These are phyloP conservation scores for Macrophya annulata DNA, from an alignment of 2,888 invertebrate species.

Conservation along the genomic window DNA sequence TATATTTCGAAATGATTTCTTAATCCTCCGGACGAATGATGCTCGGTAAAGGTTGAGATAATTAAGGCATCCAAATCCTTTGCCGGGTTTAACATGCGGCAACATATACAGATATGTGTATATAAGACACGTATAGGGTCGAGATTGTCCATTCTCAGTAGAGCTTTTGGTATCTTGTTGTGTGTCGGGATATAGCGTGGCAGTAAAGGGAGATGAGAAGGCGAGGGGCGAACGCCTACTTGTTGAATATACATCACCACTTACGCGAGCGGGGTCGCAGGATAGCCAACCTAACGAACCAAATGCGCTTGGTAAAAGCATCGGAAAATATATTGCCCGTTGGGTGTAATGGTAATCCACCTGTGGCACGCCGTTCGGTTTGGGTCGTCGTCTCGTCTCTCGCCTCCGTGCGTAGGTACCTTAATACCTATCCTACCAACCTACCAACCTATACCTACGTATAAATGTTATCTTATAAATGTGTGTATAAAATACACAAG, in stretches of 20 bases:
- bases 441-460: neutral
- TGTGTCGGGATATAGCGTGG: neutral
- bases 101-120: neutral
- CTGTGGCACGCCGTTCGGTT: conserved; percentile 50
- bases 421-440: neutral
- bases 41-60: conserved; percentile 62
- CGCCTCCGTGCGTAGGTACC: neutral
- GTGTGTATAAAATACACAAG: neutral
- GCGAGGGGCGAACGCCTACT: conserved; percentile 66
- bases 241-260: conserved; percentile 66
- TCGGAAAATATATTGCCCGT: conserved; percentile 61
- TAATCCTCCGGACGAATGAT: neutral
- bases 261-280: conserved; percentile 55
- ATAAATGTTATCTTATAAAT: neutral
- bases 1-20: conserved; percentile 4
- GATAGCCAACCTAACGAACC: conserved; percentile 65
- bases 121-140: neutral
- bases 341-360: conserved; percentile 54
- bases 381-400: conserved; percentile 8
- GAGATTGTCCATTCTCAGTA: conserved; percentile 42
- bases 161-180: conserved; percentile 53
- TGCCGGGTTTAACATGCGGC: conserved; percentile 56
- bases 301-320: conserved; percentile 64
- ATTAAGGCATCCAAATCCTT: conserved; percentile 67
- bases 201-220: conserved; percentile 52